Evolutionary conservation across 2,797 vertebrate species (phyloP).

Genomic region (Chloroceryle amazona): DNA sequence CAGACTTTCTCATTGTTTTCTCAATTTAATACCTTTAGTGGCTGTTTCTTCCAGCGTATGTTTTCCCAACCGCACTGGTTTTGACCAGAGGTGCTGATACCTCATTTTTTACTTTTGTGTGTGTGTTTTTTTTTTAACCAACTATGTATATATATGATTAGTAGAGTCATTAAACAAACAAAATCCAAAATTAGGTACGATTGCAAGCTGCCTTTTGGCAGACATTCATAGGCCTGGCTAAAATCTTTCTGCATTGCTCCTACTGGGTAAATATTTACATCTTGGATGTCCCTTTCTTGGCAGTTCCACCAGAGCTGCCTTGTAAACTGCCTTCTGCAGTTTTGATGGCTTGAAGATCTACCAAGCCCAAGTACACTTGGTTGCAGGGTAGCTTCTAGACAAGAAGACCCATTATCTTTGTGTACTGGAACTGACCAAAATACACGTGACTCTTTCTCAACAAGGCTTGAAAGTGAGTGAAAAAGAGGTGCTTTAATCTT

Average conservation of each 20-base stretch:
- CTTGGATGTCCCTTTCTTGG: not conserved
- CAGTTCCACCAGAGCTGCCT: not conserved
- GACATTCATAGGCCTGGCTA: not conserved
- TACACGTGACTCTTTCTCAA: not conserved
- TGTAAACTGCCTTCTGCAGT: not conserved
- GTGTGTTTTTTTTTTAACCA: not conserved
- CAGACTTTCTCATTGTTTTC: not conserved
- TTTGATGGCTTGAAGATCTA: not conserved
- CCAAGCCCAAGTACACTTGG: not conserved
- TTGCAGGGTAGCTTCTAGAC: not conserved
- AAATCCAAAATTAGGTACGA: too few species aligned
- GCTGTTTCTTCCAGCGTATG: not conserved
- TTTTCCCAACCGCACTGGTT: not conserved
- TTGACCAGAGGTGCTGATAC: not conserved
- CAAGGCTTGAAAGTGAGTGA: not conserved
- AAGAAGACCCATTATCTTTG: not conserved
- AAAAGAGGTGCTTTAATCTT: not conserved
- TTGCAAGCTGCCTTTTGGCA: not conserved
- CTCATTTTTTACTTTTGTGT: too few species aligned
- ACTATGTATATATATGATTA: not conserved
- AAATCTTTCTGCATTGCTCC: not conserved
- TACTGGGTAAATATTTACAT: slow-evolving; percentile 9
- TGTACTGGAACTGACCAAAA: not conserved
- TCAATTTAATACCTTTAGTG: not conserved
- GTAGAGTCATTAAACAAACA: not conserved